Percentiles rank a stretch among this genome's conserved stretches.
These are phyloP conservation scores for Pimephales promelas DNA, from an alignment of 2,113 vertebrate species.

Conservation along the genomic window DNA sequence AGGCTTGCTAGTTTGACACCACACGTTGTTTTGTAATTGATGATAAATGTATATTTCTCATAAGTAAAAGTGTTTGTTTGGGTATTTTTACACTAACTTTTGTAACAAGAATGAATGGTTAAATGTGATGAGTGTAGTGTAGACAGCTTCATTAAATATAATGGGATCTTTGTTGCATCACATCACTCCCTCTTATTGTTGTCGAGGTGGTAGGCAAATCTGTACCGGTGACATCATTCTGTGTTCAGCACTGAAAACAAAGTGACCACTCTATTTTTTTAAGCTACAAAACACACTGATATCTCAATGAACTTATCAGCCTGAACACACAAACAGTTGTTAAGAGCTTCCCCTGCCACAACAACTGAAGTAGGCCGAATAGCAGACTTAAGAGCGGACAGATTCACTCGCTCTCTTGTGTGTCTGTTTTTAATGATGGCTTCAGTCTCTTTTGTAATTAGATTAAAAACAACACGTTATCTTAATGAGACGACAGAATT, in stretches of 20 bases:
- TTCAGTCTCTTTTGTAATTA: slow-evolving; percentile 48
- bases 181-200: too few species aligned
- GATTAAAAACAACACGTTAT: slow-evolving; percentile 52
- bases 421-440: slow-evolving; percentile 36
- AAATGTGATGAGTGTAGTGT: not conserved
- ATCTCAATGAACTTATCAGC: slow-evolving; percentile 23
- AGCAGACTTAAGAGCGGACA: not conserved
- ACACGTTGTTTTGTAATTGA: not conserved
- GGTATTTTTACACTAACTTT: not conserved
- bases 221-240: not conserved
- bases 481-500: slow-evolving; percentile 45
- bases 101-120: not conserved
- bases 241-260: slow-evolving; percentile 6
- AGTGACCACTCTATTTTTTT: not conserved
- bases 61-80: not conserved
- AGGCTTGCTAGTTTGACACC: not conserved
- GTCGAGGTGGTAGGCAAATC: not conserved
- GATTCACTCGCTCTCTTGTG: slow-evolving; percentile 18
- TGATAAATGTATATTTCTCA: not conserved
- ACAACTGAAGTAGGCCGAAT: not conserved
- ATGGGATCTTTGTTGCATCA: not conserved
- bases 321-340: slow-evolving; percentile 1
- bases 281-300: not conserved
- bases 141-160: not conserved
- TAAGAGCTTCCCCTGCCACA: not conserved